phyloP scores from a whole-genome alignment of 1,140 invertebrate genomes.

The Danaus plexippus region DNA sequence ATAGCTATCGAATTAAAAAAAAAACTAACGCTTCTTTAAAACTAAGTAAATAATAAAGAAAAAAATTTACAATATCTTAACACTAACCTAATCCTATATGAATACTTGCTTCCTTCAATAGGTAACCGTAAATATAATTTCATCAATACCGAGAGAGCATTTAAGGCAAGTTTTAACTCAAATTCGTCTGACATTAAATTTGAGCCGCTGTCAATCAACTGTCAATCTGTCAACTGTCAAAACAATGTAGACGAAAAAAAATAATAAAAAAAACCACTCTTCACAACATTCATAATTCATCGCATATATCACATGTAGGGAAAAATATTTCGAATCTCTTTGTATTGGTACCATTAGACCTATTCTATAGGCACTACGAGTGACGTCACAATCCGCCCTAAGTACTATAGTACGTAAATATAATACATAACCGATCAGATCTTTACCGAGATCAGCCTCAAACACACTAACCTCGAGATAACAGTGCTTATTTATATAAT shows the following conservation, averaged over 20 bases:
- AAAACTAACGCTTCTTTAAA: constrained; percentile 35
- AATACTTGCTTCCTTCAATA: constrained; percentile 68
- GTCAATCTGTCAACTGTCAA: constrained; percentile 1
- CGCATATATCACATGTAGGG: constrained; percentile 22
- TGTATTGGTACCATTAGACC: constrained; percentile 18
- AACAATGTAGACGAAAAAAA: constrained; percentile 10
- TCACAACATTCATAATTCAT: constrained; percentile 19
- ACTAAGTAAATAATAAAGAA: constrained; percentile 49
- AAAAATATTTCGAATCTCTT: constrained; percentile 19
- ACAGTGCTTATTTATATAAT: too few relatives aligned
- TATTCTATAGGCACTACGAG: constrained; percentile 20
- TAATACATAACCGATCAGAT: too few relatives aligned
- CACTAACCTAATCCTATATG: constrained; percentile 52
- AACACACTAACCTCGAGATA: too few relatives aligned
- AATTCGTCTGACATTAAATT: constrained; percentile 4
- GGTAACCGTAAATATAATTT: constrained; percentile 70
- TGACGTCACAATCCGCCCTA: not conserved
- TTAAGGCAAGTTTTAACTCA: constrained; percentile 51
- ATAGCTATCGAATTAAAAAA: constrained; percentile 43
- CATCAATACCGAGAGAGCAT: constrained; percentile 66
- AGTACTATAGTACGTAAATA: too few relatives aligned
- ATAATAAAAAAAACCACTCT: constrained; percentile 7
- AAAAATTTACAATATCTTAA: constrained; percentile 63
- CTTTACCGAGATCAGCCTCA: too few relatives aligned
- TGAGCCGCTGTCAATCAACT: constrained; percentile 1